Evolutionary conservation across 1,140 invertebrate species (phyloP).

Genomic region (Drosophila ohnishii): DNA sequence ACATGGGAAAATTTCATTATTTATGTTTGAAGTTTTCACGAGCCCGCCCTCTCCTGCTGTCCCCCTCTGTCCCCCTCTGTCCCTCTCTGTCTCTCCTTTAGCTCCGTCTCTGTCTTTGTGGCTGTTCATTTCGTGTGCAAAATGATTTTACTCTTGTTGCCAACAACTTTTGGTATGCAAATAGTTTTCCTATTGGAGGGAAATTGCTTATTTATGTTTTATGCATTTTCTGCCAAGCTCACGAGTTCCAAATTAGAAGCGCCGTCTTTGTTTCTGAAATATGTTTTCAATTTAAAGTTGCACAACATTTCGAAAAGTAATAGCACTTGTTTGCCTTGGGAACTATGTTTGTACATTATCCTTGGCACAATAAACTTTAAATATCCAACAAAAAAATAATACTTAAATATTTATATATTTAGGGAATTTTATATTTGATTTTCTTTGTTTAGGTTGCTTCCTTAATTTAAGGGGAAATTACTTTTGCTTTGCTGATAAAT

Average conservation of each 20-base stretch:
- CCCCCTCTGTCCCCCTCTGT: neutral
- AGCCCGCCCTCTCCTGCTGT: neutral
- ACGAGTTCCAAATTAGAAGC: constrained; percentile 60
- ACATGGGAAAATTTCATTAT: constrained; percentile 63
- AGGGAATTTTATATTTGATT: too few relatives aligned
- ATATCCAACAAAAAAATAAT: neutral
- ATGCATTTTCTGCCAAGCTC: constrained; percentile 50
- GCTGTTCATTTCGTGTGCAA: constrained; percentile 71
- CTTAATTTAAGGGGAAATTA: too few relatives aligned
- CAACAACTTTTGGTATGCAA: constrained; percentile 71
- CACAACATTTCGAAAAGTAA: constrained; percentile 36
- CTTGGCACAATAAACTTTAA: neutral
- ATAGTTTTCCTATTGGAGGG: constrained; percentile 61
- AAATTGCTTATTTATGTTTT: constrained; percentile 77
- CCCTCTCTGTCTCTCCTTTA: neutral
- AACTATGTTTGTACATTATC: neutral
- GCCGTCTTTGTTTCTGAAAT: constrained; percentile 61
- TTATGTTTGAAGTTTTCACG: constrained; percentile 67
- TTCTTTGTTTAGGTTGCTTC: too few relatives aligned
- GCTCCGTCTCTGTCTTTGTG: constrained; percentile 17
- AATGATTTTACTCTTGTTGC: constrained; percentile 63
- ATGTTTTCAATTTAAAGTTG: constrained; percentile 78
- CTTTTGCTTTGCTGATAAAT: too few relatives aligned
- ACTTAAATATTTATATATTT: too few relatives aligned
- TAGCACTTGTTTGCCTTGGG: neutral